Conservation (phyloP, 2,888 invertebrate species). For the Athrips mouffetella region DNA sequence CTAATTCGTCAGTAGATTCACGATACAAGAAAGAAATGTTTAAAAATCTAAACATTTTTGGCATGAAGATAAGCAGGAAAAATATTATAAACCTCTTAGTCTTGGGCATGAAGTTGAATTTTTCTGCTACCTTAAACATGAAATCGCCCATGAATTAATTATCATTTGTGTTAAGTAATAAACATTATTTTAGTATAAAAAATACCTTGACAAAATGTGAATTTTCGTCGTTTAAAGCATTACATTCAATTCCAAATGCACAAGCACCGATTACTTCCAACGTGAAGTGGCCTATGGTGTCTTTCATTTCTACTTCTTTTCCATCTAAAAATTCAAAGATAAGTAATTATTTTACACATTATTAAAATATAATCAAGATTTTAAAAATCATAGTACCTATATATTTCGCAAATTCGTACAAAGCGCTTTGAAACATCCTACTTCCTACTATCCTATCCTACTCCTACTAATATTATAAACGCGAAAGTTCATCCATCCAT, state of each 20-base stretch:
- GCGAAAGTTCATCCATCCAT: too few relatives aligned
- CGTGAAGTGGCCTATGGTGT: slow-evolving; percentile 74
- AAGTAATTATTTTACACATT: background rate
- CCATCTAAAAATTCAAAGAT: slow-evolving; percentile 42
- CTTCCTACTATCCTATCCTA: too few relatives aligned
- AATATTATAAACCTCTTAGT: slow-evolving; percentile 51
- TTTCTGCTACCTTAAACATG: slow-evolving; percentile 58
- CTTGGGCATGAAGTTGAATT: slow-evolving; percentile 56
- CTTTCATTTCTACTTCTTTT: slow-evolving; percentile 74
- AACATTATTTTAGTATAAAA: background rate
- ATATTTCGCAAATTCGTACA: too few relatives aligned
- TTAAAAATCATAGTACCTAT: too few relatives aligned
- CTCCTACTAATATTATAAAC: too few relatives aligned
- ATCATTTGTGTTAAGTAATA: background rate
- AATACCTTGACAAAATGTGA: slow-evolving; percentile 72
- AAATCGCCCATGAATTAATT: background rate
- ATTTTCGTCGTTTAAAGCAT: slow-evolving; percentile 67
- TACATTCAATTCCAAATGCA: slow-evolving; percentile 76
- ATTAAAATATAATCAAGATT: too few relatives aligned
- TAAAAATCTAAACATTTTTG: slow-evolving; percentile 44
- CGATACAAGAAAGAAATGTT: slow-evolving; percentile 59
- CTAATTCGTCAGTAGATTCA: slow-evolving; percentile 48
- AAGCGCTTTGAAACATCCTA: too few relatives aligned
- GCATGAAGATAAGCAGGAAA: slow-evolving; percentile 52
- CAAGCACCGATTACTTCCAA: slow-evolving; percentile 77